Percentiles rank a stretch among this genome's conserved stretches.
Evolutionary conservation across 2,888 invertebrate genomes (phyloP).

Genomic region (Drosophila melanosoma): DNA sequence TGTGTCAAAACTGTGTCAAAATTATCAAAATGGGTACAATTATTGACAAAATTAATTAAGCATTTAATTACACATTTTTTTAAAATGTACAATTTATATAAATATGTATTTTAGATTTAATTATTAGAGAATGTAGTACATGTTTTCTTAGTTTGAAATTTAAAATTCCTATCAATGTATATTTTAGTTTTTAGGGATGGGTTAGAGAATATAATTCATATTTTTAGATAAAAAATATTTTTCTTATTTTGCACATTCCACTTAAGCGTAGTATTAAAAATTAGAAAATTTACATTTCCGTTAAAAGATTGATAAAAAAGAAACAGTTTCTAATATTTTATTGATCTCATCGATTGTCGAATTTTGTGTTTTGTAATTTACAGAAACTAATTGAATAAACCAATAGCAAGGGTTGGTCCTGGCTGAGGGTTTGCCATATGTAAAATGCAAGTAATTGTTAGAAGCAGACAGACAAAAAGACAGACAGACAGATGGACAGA

Average conservation of each 20-base stretch:
- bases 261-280: not conserved
- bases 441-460: conserved; percentile 17
- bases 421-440: not conserved
- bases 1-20: too few relatives aligned
- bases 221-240: not conserved
- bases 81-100: too few relatives aligned
- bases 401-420: not conserved
- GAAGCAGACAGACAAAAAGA: not conserved
- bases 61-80: too few relatives aligned
- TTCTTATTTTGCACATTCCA: not conserved
- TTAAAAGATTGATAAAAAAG: not conserved
- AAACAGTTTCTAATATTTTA: not conserved
- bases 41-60: not conserved
- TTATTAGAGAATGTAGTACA: too few relatives aligned
- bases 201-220: not conserved
- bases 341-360: not conserved
- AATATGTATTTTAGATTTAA: too few relatives aligned
- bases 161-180: too few relatives aligned
- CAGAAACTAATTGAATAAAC: conserved; percentile 6
- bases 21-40: not conserved
- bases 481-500: not conserved
- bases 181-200: too few relatives aligned
- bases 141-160: too few relatives aligned
- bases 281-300: not conserved
- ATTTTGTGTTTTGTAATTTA: not conserved